A percentile compares a stretch with the other conserved stretches of the same genome.
phyloP scores from a whole-genome alignment of 2,797 vertebrate genomes.

The Smutsia temminckii region DNA sequence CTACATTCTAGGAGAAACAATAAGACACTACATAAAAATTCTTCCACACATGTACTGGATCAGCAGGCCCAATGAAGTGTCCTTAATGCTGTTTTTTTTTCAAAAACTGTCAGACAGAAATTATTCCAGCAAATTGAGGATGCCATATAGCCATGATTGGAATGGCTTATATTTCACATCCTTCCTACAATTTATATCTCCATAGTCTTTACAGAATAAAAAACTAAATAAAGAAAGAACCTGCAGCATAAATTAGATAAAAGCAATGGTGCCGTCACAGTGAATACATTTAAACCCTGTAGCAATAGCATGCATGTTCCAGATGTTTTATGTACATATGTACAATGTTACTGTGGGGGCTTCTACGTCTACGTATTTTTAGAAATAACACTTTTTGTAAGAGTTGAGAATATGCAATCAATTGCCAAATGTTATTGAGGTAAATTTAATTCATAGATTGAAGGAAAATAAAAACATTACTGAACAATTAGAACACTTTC shows the following conservation, averaged over 20 bases:
- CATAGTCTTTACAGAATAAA: not conserved
- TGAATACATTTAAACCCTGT: slow-evolving; percentile 11
- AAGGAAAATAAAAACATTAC: not conserved
- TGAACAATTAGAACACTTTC: not conserved
- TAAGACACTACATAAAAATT: not conserved
- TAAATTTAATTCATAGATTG: not conserved
- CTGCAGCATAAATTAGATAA: slow-evolving; percentile 15
- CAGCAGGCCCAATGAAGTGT: not conserved
- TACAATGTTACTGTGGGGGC: not conserved
- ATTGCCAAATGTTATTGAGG: not conserved
- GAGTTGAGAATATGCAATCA: not conserved
- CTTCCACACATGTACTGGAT: not conserved
- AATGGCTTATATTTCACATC: slow-evolving; percentile 20
- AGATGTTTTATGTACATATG: not conserved
- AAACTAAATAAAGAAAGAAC: slow-evolving; percentile 39
- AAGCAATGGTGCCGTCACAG: not conserved
- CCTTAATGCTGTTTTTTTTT: not conserved
- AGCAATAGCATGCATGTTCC: not conserved
- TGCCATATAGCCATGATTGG: not conserved
- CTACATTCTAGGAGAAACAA: slow-evolving; percentile 19
- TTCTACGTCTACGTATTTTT: not conserved
- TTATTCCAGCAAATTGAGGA: slow-evolving; percentile 35
- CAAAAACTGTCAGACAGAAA: slow-evolving; percentile 19
- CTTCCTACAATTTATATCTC: not conserved
- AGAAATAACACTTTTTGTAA: slow-evolving; percentile 16